Conservation (phyloP, 2,888 invertebrate genomes). For the Yponomeuta evonymella region DNA sequence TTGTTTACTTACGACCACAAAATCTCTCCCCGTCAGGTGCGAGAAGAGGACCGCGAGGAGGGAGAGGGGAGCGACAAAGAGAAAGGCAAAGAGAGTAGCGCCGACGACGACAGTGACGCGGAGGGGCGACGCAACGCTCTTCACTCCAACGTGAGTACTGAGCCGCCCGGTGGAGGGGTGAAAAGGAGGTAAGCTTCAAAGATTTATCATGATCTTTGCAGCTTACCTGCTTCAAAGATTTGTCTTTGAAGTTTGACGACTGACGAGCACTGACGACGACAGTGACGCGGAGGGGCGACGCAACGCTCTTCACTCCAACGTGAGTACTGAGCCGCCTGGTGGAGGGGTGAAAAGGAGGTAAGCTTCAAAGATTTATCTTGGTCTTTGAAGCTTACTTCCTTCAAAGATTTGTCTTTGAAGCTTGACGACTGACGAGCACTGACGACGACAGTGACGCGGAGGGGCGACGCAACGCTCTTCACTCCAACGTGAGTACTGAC, state of each 20-base stretch:
- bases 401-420: no score
- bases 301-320: constrained; percentile 63
- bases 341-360: no score
- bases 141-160: constrained; percentile 56
- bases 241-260: no score
- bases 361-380: no score
- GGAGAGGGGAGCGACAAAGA: constrained; percentile 57
- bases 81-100: constrained; percentile 54
- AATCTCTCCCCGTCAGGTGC: constrained; percentile 35
- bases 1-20: no score
- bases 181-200: no score
- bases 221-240: no score
- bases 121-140: constrained; percentile 61
- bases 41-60: constrained; percentile 65
- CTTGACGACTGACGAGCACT: constrained; percentile 31
- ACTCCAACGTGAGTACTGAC: constrained; percentile 52
- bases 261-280: constrained; percentile 52
- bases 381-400: no score
- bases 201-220: no score
- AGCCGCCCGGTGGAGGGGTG: no score
- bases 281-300: constrained; percentile 57
- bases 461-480: constrained; percentile 58
- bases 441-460: constrained; percentile 61
- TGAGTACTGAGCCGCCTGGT: constrained; percentile 32
- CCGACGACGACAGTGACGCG: constrained; percentile 56